Evolutionary conservation across 2,888 invertebrate species (phyloP).

Genomic region (Scaptodrosophila latifasciaeformis): DNA sequence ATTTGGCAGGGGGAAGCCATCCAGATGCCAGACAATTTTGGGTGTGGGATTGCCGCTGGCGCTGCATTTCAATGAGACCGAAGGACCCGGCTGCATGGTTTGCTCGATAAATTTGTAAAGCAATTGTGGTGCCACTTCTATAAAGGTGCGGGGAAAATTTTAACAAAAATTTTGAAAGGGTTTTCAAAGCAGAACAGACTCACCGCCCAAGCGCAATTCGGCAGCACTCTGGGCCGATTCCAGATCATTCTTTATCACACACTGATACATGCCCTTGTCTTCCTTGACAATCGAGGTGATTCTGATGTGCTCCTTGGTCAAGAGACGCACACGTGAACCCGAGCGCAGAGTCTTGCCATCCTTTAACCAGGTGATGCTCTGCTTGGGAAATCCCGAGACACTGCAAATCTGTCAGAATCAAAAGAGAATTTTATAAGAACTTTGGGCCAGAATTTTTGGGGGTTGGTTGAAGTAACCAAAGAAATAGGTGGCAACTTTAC

Average conservation of each 20-base stretch:
- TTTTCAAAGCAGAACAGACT: conserved; percentile 47
- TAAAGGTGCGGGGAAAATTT: too few species aligned
- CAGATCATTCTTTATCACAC: conserved; percentile 87
- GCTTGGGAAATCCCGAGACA: conserved; percentile 87
- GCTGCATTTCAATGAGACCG: conserved; percentile 85
- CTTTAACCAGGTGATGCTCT: conserved; percentile 85
- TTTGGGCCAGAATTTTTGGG: background rate
- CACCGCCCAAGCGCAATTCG: conserved; percentile 86
- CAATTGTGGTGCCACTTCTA: conserved; percentile 85
- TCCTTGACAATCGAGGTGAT: conserved; percentile 83
- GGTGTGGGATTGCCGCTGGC: conserved; percentile 87
- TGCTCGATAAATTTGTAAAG: conserved; percentile 86
- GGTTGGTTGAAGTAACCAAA: background rate
- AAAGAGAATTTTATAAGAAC: background rate
- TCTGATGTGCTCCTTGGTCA: conserved; percentile 77
- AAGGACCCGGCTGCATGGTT: conserved; percentile 86
- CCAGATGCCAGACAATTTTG: conserved; percentile 84
- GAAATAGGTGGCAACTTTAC: conserved; percentile 42
- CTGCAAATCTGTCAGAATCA: conserved; percentile 81
- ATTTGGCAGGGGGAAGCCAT: conserved; percentile 82
- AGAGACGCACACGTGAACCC: conserved; percentile 77
- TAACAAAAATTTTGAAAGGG: background rate
- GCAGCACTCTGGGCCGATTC: conserved; percentile 88
- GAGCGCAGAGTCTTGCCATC: conserved; percentile 81
- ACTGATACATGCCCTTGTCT: conserved; percentile 94